Percentiles rank a stretch among this genome's conserved stretches.
Conservation (phyloP, 2,797 vertebrate species). For the Tapera naevia region DNA sequence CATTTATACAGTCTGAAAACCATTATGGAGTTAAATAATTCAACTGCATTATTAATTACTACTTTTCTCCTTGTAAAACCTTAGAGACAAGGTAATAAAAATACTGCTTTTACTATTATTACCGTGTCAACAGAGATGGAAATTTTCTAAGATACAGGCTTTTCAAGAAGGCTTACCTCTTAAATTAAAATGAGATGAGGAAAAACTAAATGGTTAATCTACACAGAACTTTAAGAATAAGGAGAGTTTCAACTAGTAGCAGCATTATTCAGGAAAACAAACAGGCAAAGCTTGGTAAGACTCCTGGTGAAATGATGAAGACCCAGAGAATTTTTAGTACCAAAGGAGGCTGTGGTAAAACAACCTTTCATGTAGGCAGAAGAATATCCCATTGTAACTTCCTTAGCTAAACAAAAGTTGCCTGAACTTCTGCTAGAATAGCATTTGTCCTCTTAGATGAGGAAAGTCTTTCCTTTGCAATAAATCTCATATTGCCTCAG, state of each 20-base stretch:
- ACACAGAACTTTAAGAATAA: not conserved
- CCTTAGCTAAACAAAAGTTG: not conserved
- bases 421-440: not conserved
- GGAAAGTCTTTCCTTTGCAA: not conserved
- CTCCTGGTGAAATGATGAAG: not conserved
- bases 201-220: not conserved
- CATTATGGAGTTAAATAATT: constrained; percentile 6
- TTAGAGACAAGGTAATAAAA: constrained; percentile 21
- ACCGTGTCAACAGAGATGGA: not conserved
- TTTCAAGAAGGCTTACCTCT: not conserved
- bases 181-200: not conserved
- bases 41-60: not conserved
- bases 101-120: not conserved
- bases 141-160: not conserved
- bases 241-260: not conserved
- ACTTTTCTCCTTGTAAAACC: not conserved
- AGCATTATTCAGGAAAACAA: not conserved
- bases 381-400: not conserved
- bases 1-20: not conserved
- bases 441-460: not conserved
- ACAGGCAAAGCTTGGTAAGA: not conserved
- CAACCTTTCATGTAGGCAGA: not conserved
- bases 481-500: not conserved
- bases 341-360: not conserved
- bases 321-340: not conserved